A percentile compares a stretch with the other conserved stretches of the same genome.
Evolutionary conservation across 1,140 invertebrate species (phyloP).

Genomic region (Ceratosolen fusciceps): DNA sequence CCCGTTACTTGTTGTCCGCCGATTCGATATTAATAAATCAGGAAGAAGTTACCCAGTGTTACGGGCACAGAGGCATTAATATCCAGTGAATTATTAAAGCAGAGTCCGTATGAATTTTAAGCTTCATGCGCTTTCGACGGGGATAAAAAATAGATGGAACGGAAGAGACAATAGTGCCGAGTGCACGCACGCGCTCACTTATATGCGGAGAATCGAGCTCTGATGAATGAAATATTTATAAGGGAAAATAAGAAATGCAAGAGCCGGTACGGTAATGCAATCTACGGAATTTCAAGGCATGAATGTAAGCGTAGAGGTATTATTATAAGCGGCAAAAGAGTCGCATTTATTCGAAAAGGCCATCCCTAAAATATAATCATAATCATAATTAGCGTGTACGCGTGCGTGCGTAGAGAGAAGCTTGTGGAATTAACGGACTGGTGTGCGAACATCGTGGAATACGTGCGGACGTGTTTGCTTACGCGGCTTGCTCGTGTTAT

Average conservation of each 20-base stretch:
- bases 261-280: neutral
- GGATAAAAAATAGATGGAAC: neutral
- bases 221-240: neutral
- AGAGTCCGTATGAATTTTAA: slow-evolving; percentile 16
- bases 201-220: neutral
- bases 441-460: neutral
- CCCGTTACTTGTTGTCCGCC: no score
- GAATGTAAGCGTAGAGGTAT: no score
- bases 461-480: neutral
- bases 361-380: neutral
- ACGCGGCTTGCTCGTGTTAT: no score
- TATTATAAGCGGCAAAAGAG: neutral
- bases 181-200: slow-evolving; percentile 11
- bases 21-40: no score
- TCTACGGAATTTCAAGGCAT: neutral
- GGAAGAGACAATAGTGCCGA: slow-evolving; percentile 12
- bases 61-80: neutral
- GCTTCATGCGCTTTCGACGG: neutral
- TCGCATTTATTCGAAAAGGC: no score
- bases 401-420: no score
- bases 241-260: neutral
- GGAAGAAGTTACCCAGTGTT: no score
- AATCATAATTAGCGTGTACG: neutral
- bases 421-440: neutral
- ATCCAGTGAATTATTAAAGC: neutral